Evolutionary conservation across 2,797 vertebrate species (phyloP).

Genomic region (Sylvilagus floridanus): DNA sequence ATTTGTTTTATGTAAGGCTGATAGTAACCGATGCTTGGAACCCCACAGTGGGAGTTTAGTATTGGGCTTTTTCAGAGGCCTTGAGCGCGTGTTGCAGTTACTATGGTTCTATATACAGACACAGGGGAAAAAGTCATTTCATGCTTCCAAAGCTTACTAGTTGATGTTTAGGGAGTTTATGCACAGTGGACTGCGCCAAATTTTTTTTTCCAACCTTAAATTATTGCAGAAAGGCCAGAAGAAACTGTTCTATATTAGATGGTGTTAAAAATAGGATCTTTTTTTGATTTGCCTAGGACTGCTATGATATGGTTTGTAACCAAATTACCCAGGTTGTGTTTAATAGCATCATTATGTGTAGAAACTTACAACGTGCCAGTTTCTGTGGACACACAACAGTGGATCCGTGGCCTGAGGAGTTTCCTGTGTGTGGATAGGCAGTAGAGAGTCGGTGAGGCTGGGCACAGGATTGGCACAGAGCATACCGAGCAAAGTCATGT

Average conservation of each 20-base stretch:
- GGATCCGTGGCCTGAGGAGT: not conserved
- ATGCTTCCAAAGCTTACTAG: slow-evolving; percentile 57
- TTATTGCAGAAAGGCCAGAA: not conserved
- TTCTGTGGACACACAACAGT: not conserved
- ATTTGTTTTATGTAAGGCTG: not conserved
- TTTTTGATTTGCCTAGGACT: not conserved
- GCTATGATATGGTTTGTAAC: not conserved
- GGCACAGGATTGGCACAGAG: fast-evolving
- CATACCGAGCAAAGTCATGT: too few species aligned
- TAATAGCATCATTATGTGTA: not conserved
- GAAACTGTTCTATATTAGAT: not conserved
- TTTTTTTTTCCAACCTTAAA: not conserved
- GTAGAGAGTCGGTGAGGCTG: not conserved
- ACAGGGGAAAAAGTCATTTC: not conserved
- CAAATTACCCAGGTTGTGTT: not conserved
- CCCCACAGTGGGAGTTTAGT: not conserved
- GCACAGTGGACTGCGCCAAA: not conserved
- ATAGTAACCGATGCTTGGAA: not conserved
- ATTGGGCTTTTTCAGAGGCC: not conserved
- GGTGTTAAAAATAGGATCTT: slow-evolving; percentile 1
- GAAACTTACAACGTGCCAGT: not conserved
- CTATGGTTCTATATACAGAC: slow-evolving; percentile 18
- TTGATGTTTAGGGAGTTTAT: slow-evolving; percentile 43
- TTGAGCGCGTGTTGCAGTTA: not conserved
- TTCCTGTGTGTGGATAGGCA: not conserved